These are phyloP conservation scores for Magallana gigas DNA, from an alignment of 1,140 invertebrate species.

Conservation along the genomic window DNA sequence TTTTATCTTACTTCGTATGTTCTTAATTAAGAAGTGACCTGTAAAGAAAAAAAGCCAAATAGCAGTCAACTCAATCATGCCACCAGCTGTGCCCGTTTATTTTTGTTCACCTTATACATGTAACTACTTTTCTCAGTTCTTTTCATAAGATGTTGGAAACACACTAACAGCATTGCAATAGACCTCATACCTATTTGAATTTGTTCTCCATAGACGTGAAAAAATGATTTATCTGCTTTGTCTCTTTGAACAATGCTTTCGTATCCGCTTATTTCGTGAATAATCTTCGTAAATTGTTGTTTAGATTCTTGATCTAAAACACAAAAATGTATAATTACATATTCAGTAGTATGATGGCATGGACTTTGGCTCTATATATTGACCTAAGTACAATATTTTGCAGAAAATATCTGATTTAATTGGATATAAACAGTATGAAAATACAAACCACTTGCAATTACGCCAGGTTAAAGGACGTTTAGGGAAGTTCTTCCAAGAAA, in stretches of 20 bases:
- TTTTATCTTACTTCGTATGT: no score
- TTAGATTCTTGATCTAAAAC: background rate
- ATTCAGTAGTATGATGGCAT: background rate
- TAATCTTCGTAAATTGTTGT: background rate
- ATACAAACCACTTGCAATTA: no score
- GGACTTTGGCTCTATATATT: background rate
- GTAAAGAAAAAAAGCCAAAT: no score
- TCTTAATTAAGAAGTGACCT: no score
- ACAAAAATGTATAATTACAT: background rate
- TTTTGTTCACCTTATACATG: background rate
- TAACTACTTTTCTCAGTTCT: no score
- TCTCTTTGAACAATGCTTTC: background rate
- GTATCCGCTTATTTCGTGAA: background rate
- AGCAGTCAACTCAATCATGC: background rate
- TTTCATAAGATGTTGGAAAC: background rate
- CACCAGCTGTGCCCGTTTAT: background rate
- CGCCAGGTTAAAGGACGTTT: no score
- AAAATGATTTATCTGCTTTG: background rate
- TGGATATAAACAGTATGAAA: background rate
- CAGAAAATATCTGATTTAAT: background rate
- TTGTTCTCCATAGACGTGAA: background rate
- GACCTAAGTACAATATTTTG: background rate
- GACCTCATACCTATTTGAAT: background rate
- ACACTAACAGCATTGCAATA: no score
- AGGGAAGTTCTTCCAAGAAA: no score